Conservation (phyloP, 2,888 invertebrate species). For the Barypeithes pellucidus region DNA sequence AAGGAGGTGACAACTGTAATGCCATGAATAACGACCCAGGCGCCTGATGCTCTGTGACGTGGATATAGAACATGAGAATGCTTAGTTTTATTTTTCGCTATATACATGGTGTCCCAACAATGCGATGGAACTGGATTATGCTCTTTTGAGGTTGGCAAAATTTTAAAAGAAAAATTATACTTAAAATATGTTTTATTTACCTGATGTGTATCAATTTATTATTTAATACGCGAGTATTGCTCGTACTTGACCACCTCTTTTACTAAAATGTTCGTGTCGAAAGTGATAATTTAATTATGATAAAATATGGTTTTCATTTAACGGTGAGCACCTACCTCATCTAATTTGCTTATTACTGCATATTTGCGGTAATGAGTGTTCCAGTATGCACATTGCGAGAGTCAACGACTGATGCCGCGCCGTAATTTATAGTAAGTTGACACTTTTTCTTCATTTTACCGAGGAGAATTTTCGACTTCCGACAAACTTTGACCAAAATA, state of each 20-base stretch:
- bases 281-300: slow-evolving; percentile 14
- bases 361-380: slow-evolving; percentile 29
- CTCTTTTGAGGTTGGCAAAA: no score
- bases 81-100: slow-evolving; percentile 8
- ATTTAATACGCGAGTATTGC: no score
- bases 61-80: slow-evolving; percentile 3
- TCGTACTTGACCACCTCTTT: no score
- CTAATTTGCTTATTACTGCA: slow-evolving; percentile 36
- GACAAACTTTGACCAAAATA: no score
- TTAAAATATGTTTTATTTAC: no score
- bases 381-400: slow-evolving; percentile 33
- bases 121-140: no score
- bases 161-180: no score
- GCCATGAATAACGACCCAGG: slow-evolving; percentile 46
- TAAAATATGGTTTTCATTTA: slow-evolving; percentile 21
- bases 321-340: slow-evolving; percentile 31
- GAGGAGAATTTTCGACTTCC: no score
- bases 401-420: slow-evolving; percentile 35
- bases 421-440: slow-evolving; percentile 34
- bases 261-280: background rate
- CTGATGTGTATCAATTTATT: no score
- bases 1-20: slow-evolving; percentile 61
- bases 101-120: background rate
- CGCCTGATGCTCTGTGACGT: slow-evolving; percentile 30
- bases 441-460: slow-evolving; percentile 30